Evolutionary conservation across 2,888 invertebrate genomes (phyloP), one percentile per base, ranked within the genome.

Genomic region (Tenthredo amoena): DNA sequence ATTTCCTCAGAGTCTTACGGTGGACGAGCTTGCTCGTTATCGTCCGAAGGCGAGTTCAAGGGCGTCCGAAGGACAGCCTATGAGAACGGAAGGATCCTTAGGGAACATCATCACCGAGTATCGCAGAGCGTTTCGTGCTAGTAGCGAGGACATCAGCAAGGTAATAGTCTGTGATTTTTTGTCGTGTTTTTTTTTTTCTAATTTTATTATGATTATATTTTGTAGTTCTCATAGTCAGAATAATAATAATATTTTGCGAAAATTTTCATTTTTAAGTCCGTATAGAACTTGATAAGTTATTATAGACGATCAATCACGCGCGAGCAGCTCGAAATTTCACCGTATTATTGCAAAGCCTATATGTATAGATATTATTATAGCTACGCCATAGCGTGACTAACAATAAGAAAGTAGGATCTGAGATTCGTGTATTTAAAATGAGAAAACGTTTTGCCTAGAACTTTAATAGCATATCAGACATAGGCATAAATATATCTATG

Each of bases 1-100:
- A 15, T 93, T 94, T 87, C 93, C 94, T 86, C 94, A 94, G 47
- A 94, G 94, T 37, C 90, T 94, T 76, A 94, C 95, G n/a, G 95
- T 95, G 71, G 95, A 95, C 89, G 94, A 95, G 87, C 91, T 95
- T 79, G 93, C 93, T 74, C 93, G 93, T 85, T 95, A 94, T 89
- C 93, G 95, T 50, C 93, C 93, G 94, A 83, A 94, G 94, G 88
- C 93, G 93, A 85, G 92, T 94, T 37, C 92, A 93, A 86, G 93
- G 94, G 91, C 92, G 89, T 72, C 91, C 92, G 18, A 90, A 90
- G 87, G 92, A 93, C 87, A 91, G 89, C 81, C 89, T 92, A 58
- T 90, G 89, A 62, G 31, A 86, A 40, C 87, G 62, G 71, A 87
- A 87, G 81, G 87, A 65, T 62, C 85, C 74, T 40, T 34, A 71